Conservation (phyloP, 2,113 vertebrate species). For the Gobio gobio region DNA sequence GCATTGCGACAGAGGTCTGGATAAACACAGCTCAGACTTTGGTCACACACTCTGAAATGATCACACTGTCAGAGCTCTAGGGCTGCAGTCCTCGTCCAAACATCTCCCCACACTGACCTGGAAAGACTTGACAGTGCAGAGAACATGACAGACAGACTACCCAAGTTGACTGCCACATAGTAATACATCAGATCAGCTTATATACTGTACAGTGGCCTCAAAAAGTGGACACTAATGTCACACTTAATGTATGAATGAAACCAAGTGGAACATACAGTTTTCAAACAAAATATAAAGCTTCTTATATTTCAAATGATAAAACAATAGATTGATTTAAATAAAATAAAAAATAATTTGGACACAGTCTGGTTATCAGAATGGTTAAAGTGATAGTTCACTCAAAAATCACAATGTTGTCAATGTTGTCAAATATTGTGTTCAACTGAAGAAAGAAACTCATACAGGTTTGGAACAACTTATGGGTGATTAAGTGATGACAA, state of each 20-base stretch:
- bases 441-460: no score
- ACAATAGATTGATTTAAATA: not conserved
- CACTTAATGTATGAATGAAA: not conserved
- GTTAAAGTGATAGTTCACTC: no score
- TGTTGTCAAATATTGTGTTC: no score
- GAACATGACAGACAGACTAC: constrained; percentile 8
- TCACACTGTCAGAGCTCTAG: constrained; percentile 10
- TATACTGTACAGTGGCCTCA: not conserved
- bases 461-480: no score
- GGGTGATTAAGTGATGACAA: no score
- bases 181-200: not conserved
- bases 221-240: not conserved
- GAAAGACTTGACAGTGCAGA: not conserved
- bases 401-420: no score
- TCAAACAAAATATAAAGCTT: no score
- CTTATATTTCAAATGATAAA: not conserved
- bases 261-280: no score
- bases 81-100: not conserved
- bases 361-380: not conserved
- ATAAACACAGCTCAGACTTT: constrained; percentile 14
- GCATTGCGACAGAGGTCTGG: constrained; percentile 12
- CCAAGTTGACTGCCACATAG: not conserved
- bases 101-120: not conserved
- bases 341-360: not conserved
- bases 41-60: not conserved